A percentile compares a stretch with the other conserved stretches of the same genome.
Conservation (phyloP, 2,113 vertebrate genomes). For the Meleagris gallopavo region DNA sequence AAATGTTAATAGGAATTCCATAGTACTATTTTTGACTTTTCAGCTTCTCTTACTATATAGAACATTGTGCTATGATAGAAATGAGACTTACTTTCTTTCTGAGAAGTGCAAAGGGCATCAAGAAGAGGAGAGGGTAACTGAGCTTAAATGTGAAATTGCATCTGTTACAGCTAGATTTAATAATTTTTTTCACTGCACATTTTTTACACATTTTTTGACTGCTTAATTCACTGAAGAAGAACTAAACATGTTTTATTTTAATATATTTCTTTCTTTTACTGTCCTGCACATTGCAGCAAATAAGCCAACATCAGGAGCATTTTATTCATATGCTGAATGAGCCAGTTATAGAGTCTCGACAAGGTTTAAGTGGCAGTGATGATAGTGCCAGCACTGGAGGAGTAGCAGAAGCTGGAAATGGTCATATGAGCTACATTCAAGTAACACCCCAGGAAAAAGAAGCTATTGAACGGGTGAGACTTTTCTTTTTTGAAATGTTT, state of each 20-base stretch:
- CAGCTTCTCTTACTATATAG: not conserved
- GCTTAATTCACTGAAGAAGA: not conserved
- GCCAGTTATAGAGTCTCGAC: constrained; percentile 85
- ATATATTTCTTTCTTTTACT: constrained; percentile 29
- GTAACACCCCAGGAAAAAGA: constrained; percentile 98
- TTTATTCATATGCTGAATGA: constrained; percentile 98
- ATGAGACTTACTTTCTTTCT: not conserved
- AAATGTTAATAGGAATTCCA: not conserved
- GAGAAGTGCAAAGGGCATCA: not conserved
- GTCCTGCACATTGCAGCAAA: constrained; percentile 84
- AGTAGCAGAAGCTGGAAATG: constrained; percentile 82
- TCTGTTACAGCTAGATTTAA: not conserved
- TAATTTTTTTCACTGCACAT: not conserved
- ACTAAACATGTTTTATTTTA: constrained; percentile 22
- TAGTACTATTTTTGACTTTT: not conserved
- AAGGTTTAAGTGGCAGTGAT: constrained; percentile 71
- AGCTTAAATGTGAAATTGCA: not conserved
- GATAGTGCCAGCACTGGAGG: constrained; percentile 69
- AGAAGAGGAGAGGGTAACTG: not conserved
- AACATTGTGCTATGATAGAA: not conserved
- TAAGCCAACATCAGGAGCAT: constrained; percentile 94
- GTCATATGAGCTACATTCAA: constrained; percentile 95
- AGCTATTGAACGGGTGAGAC: constrained; percentile 95
- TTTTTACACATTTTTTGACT: not conserved
- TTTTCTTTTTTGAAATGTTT: not conserved